Percentiles rank a stretch among this genome's conserved stretches.
These are phyloP conservation scores for Orycteropus afer DNA, from an alignment of 2,113 vertebrate genomes.

Conservation along the genomic window DNA sequence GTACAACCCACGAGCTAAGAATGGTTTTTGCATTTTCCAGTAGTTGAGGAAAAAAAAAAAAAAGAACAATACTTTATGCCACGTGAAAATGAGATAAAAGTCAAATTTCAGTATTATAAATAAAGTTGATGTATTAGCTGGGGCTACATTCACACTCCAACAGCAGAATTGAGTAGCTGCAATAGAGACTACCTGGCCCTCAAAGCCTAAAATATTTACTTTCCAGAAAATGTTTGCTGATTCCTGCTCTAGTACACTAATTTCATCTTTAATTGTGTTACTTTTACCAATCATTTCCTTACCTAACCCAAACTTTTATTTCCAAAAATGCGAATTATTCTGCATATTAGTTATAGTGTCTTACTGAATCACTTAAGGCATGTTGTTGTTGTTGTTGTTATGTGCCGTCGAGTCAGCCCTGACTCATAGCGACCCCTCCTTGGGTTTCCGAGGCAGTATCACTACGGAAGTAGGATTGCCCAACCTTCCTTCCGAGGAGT, in stretches of 20 bases:
- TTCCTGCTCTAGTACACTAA: neutral
- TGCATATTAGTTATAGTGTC: neutral
- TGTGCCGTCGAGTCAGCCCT: no score
- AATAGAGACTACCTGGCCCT: neutral
- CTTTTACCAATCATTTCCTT: neutral
- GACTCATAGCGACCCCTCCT: no score
- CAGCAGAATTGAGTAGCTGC: neutral
- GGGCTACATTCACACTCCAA: neutral
- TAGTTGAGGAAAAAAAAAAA: neutral
- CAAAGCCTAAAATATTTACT: neutral
- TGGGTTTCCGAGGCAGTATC: no score
- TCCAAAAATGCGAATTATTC: neutral
- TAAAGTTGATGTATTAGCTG: neutral
- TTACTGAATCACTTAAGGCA: neutral
- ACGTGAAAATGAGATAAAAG: neutral
- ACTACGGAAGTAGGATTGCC: no score
- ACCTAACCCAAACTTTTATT: neutral
- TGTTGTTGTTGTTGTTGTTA: no score
- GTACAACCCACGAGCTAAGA: neutral
- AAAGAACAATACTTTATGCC: neutral
- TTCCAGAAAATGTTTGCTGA: neutral
- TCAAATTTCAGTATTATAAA: neutral
- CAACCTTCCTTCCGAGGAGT: no score
- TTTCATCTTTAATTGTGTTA: neutral
- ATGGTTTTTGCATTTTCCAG: neutral